Conservation (phyloP, 1,140 invertebrate species). For the Matsumurasca onukii region DNA sequence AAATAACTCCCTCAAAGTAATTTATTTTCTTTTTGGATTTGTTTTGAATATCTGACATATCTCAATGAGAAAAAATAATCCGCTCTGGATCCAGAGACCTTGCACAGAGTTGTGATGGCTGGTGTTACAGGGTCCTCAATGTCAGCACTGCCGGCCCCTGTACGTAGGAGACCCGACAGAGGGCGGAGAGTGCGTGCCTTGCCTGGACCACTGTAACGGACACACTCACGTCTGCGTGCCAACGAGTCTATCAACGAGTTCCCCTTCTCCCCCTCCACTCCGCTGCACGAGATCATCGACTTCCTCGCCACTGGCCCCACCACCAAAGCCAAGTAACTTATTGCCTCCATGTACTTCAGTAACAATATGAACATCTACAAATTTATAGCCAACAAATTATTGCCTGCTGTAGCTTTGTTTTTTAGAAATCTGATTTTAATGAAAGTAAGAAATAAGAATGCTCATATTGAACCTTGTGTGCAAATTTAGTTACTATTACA, state of each 20-base stretch:
- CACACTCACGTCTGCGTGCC: constrained; percentile 79
- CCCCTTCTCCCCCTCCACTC: constrained; percentile 35
- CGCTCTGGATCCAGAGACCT: too few species aligned
- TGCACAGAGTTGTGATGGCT: too few species aligned
- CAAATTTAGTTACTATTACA: too few species aligned
- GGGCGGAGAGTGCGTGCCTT: constrained; percentile 84
- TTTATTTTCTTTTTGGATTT: too few species aligned
- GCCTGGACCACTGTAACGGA: constrained; percentile 84
- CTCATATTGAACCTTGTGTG: too few species aligned
- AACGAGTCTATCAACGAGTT: constrained; percentile 56
- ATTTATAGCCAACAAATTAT: background rate
- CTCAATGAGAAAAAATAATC: too few species aligned
- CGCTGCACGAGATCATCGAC: constrained; percentile 30
- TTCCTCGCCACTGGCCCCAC: constrained; percentile 40
- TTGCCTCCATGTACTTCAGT: background rate
- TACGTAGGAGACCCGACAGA: constrained; percentile 90
- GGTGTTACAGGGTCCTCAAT: constrained; percentile 49
- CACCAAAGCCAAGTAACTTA: constrained; percentile 38
- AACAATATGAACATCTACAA: background rate
- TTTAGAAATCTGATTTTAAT: background rate
- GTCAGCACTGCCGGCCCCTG: constrained; percentile 72
- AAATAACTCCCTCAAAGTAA: too few species aligned
- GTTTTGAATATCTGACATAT: too few species aligned
- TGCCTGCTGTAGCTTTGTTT: background rate
- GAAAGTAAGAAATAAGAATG: too few species aligned